Evolutionary conservation across 2,888 invertebrate species (phyloP).

Genomic region (Cryptocheilus praepositus): DNA sequence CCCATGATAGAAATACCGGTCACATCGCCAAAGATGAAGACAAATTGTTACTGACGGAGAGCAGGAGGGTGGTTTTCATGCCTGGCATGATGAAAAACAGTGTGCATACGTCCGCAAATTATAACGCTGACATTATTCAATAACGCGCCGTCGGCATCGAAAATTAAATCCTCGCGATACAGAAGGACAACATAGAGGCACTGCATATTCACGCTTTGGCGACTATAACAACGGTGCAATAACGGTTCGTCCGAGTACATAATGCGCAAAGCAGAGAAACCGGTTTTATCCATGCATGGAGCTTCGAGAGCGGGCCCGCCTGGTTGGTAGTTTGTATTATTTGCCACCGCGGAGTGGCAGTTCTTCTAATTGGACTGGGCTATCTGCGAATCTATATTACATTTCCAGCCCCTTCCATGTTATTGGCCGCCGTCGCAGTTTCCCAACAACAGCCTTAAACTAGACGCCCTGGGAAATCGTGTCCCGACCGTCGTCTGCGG

Average conservation of each 20-base stretch:
- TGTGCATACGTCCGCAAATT: too few species aligned
- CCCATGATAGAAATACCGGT: too few species aligned
- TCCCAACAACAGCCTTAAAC: not conserved
- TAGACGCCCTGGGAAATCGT: conserved; percentile 23
- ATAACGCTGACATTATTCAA: too few species aligned
- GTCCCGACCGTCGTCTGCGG: conserved; percentile 43
- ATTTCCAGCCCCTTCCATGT: conserved; percentile 35
- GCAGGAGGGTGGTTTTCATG: too few species aligned
- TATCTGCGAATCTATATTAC: conserved; percentile 65
- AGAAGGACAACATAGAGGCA: conserved; percentile 4
- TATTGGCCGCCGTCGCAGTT: too few species aligned
- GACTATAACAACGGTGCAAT: conserved; percentile 50
- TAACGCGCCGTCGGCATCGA: too few species aligned
- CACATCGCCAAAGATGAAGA: too few species aligned
- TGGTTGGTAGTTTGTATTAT: conserved; percentile 47
- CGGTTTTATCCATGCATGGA: conserved; percentile 43
- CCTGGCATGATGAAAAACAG: too few species aligned
- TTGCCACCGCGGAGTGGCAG: conserved; percentile 52
- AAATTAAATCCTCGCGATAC: conserved; percentile 1
- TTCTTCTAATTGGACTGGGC: conserved; percentile 65
- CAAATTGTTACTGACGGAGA: too few species aligned
- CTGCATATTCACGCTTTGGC: conserved; percentile 13
- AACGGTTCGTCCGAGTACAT: conserved; percentile 28
- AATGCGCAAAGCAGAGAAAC: conserved; percentile 39
- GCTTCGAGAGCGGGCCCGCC: conserved; percentile 33